Evolutionary conservation across 2,888 invertebrate species (phyloP), one percentile per base, ranked within the genome.

Genomic region (Clanis bilineata): DNA sequence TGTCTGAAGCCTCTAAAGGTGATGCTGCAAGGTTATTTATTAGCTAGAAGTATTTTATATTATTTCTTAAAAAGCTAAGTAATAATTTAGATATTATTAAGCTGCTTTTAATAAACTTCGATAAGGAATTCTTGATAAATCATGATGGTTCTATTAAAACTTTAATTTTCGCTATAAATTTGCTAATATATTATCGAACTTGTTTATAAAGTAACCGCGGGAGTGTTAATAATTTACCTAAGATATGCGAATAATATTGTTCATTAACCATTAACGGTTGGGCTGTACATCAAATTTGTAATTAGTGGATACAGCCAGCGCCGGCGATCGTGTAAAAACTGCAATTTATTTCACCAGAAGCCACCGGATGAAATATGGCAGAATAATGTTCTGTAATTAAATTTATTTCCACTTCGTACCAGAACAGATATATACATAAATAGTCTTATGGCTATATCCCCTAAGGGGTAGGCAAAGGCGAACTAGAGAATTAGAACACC

Each of bases 221-320:
- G 25, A 18, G 18, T 32, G 51, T 9, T 32, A 28, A 32, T 32
- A 32, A 32, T 32, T 32, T 28, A 4, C 51, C 51, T 32, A 32
- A 51, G 32, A 51, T 51, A 51, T 51, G 32, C 32, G 18, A 64
- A 71, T 69, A 64, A 69, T n/a, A n/a, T 66, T 71, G 65, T 69
- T 70, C 63, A 67, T 65, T 59, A 64, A 44, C 36, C 60, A 38
- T 54, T 70, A 66, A 70, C 63, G 64, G 64, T 51, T 28, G 41
- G 62, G 60, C 58, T 57, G 65, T 64, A 60, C 43, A 64, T 66
- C 62, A 64, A 63, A 63, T 60, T 64, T 61, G 64, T 68, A 67
- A 69, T 71, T 68, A 71, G 62, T 63, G 57, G 51, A 18, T 51
- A 32, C 51, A 51, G 51, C 51, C 28, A 28, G 10, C 51, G 28